Evolutionary conservation across 2,113 vertebrate species (phyloP), one percentile per base, ranked within the genome.

Genomic region (Oncorhynchus masou): DNA sequence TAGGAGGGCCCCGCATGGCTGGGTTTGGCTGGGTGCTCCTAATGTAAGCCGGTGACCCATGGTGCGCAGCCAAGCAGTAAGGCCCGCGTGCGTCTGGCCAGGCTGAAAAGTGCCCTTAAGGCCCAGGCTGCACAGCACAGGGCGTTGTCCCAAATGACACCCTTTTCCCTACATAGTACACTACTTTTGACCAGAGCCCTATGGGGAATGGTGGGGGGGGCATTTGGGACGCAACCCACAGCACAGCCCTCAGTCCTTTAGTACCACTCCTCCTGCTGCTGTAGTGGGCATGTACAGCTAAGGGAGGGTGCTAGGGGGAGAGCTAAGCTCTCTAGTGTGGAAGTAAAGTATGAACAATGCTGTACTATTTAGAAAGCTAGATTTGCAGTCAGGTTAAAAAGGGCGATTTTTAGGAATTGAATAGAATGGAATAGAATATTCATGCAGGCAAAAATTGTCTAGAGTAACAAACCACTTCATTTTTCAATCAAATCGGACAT

Each of bases 21-120:
- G 89, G 73, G 72, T 91, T 88, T 86, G 9, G 39, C 39, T 45
- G 88, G 88, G 84, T 86, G 77, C 80, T 88, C 88, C 88, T 90
- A 89, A 92, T 93, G 90, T 90, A 90, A 89, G 86, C 85, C 87
- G 83, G 83, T 93, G 92, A 93, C 91, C 92, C 90, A 89, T 91
- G 87, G 87, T 87, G 84, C 74, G 87, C 91, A 91, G 86, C 87
- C 90, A 88, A 92, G 91, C 90, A 89, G 88, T 84, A 90, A 88
- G 88, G 84, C 83, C 87, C 67, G 78, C 82, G 84, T 88, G 87
- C 91, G 89, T 89, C 83, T 92, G 89, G 82, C 91, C 91, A 88
- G 88, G 90, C 90, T 91, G 90, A 92, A 93, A 92, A 90, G 88
- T 90, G 90, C 87, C 92, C 90, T 91, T 89, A 86, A 93, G 91